These are phyloP conservation scores for Lepus townsendii DNA, from an alignment of 2,797 vertebrate species.

Conservation along the genomic window DNA sequence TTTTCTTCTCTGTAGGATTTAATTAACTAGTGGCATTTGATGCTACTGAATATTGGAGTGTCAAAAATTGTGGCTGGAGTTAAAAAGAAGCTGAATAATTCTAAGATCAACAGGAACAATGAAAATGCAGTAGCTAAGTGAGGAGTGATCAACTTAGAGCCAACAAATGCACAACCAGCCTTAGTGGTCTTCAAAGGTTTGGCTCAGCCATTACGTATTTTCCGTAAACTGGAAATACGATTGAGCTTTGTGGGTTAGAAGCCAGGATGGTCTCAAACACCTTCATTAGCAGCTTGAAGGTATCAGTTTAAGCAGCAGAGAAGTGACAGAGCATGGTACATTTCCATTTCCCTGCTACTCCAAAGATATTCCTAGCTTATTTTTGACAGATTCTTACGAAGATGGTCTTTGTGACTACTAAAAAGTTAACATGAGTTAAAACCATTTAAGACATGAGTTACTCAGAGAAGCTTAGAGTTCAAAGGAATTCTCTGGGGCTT, in stretches of 20 bases:
- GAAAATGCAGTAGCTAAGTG: neutral
- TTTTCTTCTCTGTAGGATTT: constrained; percentile 25
- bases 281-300: neutral
- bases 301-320: neutral
- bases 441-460: neutral
- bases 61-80: constrained; percentile 19
- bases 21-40: constrained; percentile 21
- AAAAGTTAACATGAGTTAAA: constrained; percentile 4
- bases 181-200: neutral
- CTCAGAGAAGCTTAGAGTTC: neutral
- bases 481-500: neutral
- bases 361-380: neutral
- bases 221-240: neutral
- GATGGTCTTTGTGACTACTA: neutral
- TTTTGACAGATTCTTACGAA: constrained; percentile 12
- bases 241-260: neutral
- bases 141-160: neutral
- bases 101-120: constrained; percentile 9
- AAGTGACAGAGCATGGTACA: neutral
- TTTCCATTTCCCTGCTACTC: neutral
- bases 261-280: neutral
- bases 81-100: constrained; percentile 31
- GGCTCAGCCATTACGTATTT: neutral
- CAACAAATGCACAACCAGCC: neutral
- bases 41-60: neutral